Percentiles rank a stretch among this genome's conserved stretches.
phyloP scores from a whole-genome alignment of 1,140 invertebrate species.

The Ips nitidus region DNA sequence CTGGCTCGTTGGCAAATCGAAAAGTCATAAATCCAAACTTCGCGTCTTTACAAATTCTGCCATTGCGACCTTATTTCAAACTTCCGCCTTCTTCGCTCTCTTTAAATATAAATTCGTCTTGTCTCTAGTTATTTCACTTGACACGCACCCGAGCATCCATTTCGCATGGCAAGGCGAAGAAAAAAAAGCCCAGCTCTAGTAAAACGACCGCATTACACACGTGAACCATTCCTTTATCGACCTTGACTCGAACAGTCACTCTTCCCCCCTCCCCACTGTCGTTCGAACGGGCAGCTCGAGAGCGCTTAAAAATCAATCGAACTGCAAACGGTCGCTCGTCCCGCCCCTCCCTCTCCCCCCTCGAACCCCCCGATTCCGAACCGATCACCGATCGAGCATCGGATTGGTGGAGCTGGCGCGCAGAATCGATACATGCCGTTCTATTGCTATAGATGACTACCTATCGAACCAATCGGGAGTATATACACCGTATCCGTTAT shows the following conservation, averaged over 20 bases:
- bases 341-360: conserved; percentile 19
- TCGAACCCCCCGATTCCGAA: conserved; percentile 18
- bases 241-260: conserved; percentile 14
- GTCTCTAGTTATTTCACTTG: no score
- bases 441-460: conserved; percentile 55
- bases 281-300: conserved; percentile 16
- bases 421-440: conserved; percentile 54
- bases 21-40: no score
- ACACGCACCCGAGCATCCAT: no score
- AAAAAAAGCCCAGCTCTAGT: no score
- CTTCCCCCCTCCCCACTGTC: conserved; percentile 1
- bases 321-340: conserved; percentile 28
- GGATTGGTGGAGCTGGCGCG: conserved; percentile 47
- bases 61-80: no score
- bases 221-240: background rate
- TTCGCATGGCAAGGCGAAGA: no score
- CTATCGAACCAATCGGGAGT: conserved; percentile 52
- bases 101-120: no score
- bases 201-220: no score
- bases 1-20: no score
- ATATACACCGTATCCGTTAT: conserved; percentile 31
- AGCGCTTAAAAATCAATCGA: conserved; percentile 35
- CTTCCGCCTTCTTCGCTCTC: no score
- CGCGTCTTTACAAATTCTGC: no score
- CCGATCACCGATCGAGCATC: conserved; percentile 37